These are phyloP conservation scores for Bellardia pandia DNA, from an alignment of 2,888 invertebrate genomes.

Conservation along the genomic window DNA sequence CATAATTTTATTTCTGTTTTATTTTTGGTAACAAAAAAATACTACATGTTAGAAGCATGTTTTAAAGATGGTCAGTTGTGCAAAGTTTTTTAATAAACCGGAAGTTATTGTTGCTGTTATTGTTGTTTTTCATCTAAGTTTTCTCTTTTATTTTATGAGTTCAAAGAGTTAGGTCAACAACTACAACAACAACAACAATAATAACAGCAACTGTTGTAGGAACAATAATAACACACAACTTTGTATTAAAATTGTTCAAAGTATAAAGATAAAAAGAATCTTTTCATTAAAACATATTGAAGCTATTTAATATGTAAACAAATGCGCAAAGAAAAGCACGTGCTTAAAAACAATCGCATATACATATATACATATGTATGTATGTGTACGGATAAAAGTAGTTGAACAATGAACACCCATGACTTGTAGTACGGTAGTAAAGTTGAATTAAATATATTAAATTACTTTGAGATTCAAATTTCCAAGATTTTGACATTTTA, in stretches of 20 bases:
- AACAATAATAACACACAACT: conserved; percentile 3
- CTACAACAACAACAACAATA: conserved; percentile 1
- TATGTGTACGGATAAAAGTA: too few relatives aligned
- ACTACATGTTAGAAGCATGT: conserved; percentile 37
- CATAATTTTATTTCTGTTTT: background rate
- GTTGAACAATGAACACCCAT: too few relatives aligned
- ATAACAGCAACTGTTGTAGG: background rate
- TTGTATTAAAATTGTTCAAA: conserved; percentile 15
- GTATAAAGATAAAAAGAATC: background rate
- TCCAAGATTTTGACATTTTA: too few relatives aligned
- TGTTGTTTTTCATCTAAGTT: conserved; percentile 49
- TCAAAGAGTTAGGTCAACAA: conserved; percentile 64
- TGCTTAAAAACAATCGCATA: background rate
- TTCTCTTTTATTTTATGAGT: conserved; percentile 61
- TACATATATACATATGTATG: too few relatives aligned
- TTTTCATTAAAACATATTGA: conserved; percentile 11
- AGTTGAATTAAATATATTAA: too few relatives aligned
- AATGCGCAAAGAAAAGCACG: background rate
- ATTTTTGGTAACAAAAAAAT: background rate
- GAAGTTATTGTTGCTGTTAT: conserved; percentile 42
- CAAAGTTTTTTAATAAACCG: conserved; percentile 72
- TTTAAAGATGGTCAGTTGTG: conserved; percentile 58
- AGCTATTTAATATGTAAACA: conserved; percentile 16
- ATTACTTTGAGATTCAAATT: too few relatives aligned
- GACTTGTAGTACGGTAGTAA: too few relatives aligned